These are phyloP conservation scores for Damaliscus lunatus DNA, from an alignment of 2,113 vertebrate species.

Conservation along the genomic window DNA sequence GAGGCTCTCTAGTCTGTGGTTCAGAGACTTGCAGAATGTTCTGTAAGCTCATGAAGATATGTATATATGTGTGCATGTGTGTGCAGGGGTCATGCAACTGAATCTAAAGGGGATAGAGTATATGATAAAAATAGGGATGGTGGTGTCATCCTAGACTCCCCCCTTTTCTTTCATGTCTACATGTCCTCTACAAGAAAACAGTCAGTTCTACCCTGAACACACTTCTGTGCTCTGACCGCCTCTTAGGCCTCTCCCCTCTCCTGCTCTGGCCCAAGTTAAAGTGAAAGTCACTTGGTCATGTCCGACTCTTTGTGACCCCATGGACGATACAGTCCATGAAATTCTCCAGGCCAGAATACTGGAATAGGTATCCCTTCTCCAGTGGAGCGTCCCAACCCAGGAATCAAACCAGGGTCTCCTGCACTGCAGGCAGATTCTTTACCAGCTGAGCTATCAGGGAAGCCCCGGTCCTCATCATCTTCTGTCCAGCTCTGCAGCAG, in stretches of 20 bases:
- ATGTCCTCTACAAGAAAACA: not conserved
- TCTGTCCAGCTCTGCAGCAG: no score
- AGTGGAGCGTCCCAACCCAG: not conserved
- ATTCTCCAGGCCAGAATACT: not conserved
- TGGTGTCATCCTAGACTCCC: not conserved
- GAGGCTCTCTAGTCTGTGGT: not conserved
- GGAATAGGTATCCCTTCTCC: not conserved
- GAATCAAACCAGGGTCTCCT: not conserved
- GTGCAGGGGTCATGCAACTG: not conserved
- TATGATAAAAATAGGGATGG: not conserved
- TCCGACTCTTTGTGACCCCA: not conserved
- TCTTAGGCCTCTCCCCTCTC: not conserved
- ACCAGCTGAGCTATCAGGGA: not conserved
- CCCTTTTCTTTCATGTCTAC: no score
- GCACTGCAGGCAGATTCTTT: not conserved
- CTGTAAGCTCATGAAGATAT: not conserved
- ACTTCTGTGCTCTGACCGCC: fast-evolving
- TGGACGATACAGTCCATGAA: not conserved
- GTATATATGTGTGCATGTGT: fast-evolving
- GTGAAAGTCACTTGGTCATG: fast-evolving
- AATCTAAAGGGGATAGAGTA: not conserved
- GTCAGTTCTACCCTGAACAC: fast-evolving
- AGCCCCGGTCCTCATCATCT: not conserved
- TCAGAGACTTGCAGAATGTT: not conserved
- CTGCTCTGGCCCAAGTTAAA: not conserved